Evolutionary conservation across 30 jellyfish, hydroid and myxozoan species (phyloP).

Genomic region (Hydractinia echinata): DNA sequence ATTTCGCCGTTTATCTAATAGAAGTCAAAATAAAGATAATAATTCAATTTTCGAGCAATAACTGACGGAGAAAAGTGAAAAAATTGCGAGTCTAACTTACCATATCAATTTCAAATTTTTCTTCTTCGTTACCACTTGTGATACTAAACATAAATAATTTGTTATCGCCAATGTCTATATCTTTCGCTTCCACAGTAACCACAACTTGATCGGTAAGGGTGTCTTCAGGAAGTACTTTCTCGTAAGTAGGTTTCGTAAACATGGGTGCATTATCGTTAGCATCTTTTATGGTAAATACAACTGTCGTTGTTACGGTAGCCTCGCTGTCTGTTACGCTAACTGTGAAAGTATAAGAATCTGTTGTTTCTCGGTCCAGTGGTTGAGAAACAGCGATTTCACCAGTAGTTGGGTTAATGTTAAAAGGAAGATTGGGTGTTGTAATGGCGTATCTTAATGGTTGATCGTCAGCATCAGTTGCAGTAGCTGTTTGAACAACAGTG

Average conservation of each 20-base stretch:
- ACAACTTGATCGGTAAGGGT: constrained; percentile 2
- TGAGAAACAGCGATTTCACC: not conserved
- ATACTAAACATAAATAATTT: constrained; percentile 43
- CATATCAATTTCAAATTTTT: constrained; percentile 37
- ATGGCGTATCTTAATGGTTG: not conserved
- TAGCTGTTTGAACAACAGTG: not conserved
- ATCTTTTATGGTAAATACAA: constrained; percentile 56
- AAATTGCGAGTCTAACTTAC: not conserved
- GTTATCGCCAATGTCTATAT: constrained; percentile 68
- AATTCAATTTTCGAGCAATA: not conserved
- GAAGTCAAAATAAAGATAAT: not conserved
- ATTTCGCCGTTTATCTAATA: too few species aligned
- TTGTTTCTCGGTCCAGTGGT: constrained; percentile 59
- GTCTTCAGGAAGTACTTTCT: constrained; percentile 3
- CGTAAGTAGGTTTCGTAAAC: not conserved
- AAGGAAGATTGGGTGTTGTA: not conserved
- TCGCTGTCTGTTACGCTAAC: constrained; percentile 54
- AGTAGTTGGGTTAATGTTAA: not conserved
- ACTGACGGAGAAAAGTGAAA: not conserved
- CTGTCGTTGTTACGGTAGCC: constrained; percentile 30
- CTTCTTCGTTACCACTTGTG: constrained; percentile 55
- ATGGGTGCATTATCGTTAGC: constrained; percentile 69
- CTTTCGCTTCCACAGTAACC: constrained; percentile 53
- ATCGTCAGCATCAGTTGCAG: constrained; percentile 15
- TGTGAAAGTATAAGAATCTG: constrained; percentile 41